Evolutionary conservation across 2,888 invertebrate genomes (phyloP).

Genomic region (Dioctria rufipes): DNA sequence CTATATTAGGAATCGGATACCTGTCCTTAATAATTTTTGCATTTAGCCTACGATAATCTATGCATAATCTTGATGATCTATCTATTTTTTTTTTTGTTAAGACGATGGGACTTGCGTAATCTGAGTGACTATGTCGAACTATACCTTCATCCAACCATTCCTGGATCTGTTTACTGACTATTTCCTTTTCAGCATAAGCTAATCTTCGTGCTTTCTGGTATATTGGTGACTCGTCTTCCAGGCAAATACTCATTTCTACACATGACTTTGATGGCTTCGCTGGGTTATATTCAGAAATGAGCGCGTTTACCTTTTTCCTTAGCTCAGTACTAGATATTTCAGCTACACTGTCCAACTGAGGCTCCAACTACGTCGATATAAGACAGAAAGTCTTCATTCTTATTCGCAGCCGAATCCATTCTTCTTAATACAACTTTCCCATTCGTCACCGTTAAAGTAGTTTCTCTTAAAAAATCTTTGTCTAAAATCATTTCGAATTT

Average conservation of each 20-base stretch:
- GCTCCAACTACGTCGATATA: no score
- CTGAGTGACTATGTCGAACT: neutral
- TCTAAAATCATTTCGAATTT: no score
- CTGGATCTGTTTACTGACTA: neutral
- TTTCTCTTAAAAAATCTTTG: no score
- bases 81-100: neutral
- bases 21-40: neutral
- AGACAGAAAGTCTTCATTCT: no score
- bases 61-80: neutral
- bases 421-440: no score
- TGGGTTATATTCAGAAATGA: neutral
- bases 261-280: neutral
- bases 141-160: neutral
- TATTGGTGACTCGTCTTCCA: neutral
- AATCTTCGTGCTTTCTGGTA: neutral
- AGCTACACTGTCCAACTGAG: no score
- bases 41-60: neutral
- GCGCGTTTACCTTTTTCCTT: neutral
- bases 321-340: no score
- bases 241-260: neutral
- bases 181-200: neutral
- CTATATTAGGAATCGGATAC: neutral
- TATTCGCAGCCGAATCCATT: no score
- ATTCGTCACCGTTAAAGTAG: no score
- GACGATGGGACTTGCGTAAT: no score